These are phyloP conservation scores for Drosophila albomicans DNA, from an alignment of 1,140 invertebrate species.

Conservation along the genomic window DNA sequence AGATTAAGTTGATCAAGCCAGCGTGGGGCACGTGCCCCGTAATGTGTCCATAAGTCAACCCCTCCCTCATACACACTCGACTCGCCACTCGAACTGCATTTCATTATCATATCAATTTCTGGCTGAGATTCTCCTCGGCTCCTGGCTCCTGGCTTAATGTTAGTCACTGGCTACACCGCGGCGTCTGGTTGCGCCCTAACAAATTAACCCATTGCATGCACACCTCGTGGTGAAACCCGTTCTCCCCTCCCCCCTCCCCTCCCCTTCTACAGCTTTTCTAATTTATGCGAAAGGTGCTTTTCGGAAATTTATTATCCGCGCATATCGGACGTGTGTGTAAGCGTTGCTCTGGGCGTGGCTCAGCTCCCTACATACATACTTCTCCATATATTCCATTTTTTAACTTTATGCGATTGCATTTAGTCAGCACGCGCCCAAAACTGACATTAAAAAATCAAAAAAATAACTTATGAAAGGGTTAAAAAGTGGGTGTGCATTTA, in stretches of 20 bases:
- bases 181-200: slow-evolving; percentile 62
- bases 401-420: slow-evolving; percentile 35
- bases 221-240: neutral
- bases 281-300: slow-evolving; percentile 82
- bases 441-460: slow-evolving; percentile 44
- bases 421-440: slow-evolving; percentile 65
- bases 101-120: slow-evolving; percentile 83
- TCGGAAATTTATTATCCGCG: slow-evolving; percentile 71
- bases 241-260: neutral
- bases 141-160: slow-evolving; percentile 29
- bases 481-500: slow-evolving; percentile 64
- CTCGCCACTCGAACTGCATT: slow-evolving; percentile 42
- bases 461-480: slow-evolving; percentile 34
- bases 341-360: slow-evolving; percentile 62
- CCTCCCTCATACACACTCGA: too few relatives aligned
- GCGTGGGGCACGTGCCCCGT: slow-evolving; percentile 4
- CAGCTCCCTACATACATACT: slow-evolving; percentile 20
- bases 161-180: slow-evolving; percentile 36
- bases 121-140: slow-evolving; percentile 59
- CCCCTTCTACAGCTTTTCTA: slow-evolving; percentile 54
- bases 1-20: slow-evolving; percentile 64
- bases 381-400: slow-evolving; percentile 58
- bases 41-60: slow-evolving; percentile 3
- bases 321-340: slow-evolving; percentile 33
- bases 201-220: slow-evolving; percentile 82